A percentile compares a stretch with the other conserved stretches of the same genome.
These are phyloP conservation scores for Ichneumon xanthorius DNA, from an alignment of 2,888 invertebrate species.

Conservation along the genomic window DNA sequence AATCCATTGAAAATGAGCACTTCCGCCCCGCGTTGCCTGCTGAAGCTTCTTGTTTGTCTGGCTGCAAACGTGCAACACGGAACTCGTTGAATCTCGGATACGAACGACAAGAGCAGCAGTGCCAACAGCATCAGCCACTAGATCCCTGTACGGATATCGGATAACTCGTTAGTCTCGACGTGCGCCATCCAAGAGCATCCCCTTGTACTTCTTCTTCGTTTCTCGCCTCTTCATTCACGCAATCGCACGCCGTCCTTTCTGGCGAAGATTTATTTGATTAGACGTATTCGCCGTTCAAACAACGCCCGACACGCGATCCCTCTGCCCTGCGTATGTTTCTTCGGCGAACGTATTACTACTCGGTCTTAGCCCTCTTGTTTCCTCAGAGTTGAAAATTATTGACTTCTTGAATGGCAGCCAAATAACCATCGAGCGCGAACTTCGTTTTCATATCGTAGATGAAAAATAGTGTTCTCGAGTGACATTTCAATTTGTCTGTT, in stretches of 20 bases:
- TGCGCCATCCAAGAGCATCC: neutral
- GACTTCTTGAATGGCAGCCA: too few species aligned
- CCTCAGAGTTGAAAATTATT: neutral
- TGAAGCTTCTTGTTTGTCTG: neutral
- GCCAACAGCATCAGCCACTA: slow-evolving; percentile 70
- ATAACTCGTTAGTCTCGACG: slow-evolving; percentile 71
- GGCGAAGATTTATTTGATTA: slow-evolving; percentile 78
- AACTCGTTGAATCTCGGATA: slow-evolving; percentile 78
- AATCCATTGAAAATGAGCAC: neutral
- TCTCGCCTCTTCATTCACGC: neutral
- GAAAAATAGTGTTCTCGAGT: too few species aligned
- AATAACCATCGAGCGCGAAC: too few species aligned
- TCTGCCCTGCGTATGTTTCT: neutral
- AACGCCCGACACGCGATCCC: slow-evolving; percentile 55
- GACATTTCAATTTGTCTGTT: too few species aligned
- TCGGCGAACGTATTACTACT: slow-evolving; percentile 53
- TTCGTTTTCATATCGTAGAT: too few species aligned
- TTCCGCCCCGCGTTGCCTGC: neutral
- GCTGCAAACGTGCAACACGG: slow-evolving; percentile 25
- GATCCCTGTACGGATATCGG: slow-evolving; percentile 75
- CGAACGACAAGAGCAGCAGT: slow-evolving; percentile 69
- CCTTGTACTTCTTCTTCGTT: slow-evolving; percentile 14
- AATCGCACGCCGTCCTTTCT: slow-evolving; percentile 27
- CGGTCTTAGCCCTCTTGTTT: slow-evolving; percentile 17
- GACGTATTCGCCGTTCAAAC: slow-evolving; percentile 71